These are phyloP conservation scores for Falco concolor DNA, from an alignment of 2,797 vertebrate genomes.

Conservation along the genomic window DNA sequence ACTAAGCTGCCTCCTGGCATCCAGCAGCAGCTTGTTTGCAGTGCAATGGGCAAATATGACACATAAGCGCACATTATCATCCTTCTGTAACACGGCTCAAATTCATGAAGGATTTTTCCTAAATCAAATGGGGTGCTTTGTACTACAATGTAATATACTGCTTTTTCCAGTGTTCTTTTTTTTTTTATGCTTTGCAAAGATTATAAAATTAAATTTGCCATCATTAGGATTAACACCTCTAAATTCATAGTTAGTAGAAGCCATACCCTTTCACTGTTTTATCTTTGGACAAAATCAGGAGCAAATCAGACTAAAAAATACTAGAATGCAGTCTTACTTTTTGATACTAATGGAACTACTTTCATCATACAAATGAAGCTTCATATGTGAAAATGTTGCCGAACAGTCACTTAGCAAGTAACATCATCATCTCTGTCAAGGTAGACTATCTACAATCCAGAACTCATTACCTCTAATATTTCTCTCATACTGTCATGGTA, in stretches of 20 bases:
- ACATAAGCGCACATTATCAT: background rate
- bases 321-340: background rate
- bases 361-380: background rate
- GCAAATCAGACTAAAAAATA: background rate
- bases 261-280: accelerated
- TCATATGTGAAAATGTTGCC: background rate
- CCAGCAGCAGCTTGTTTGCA: background rate
- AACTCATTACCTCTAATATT: background rate
- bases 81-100: background rate
- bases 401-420: background rate
- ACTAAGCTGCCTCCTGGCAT: background rate
- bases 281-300: background rate
- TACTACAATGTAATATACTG: background rate
- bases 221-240: background rate
- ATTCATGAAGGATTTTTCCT: background rate
- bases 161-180: background rate
- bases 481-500: background rate
- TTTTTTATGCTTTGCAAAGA: background rate
- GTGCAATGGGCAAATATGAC: background rate
- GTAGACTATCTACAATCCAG: background rate
- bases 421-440: no score
- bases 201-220: background rate
- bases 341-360: background rate
- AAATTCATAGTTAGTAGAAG: background rate
- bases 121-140: background rate